Evolutionary conservation across 2,113 vertebrate species (phyloP).

Genomic region (Cryptomyrus ogoouensis): DNA sequence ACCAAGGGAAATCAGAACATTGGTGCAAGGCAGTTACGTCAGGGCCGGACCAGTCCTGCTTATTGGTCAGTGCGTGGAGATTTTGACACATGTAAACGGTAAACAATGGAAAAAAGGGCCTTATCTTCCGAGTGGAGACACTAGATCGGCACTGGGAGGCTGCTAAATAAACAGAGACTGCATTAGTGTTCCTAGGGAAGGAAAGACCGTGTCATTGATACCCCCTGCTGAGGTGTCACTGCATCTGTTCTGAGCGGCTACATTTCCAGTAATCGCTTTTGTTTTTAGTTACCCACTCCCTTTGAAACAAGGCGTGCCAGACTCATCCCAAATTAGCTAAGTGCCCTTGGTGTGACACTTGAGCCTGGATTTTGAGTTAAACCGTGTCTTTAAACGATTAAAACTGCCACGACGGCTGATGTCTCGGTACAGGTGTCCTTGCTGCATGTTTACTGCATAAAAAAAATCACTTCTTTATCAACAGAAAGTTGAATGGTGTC

Average conservation of each 20-base stretch:
- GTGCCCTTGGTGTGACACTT: not conserved
- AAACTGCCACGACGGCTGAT: not conserved
- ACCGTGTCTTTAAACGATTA: not conserved
- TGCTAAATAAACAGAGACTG: not conserved
- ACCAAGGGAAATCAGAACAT: not conserved
- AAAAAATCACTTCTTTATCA: not conserved
- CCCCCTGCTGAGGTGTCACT: not conserved
- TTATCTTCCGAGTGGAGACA: not conserved
- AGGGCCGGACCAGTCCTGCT: not conserved
- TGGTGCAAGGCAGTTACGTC: not conserved
- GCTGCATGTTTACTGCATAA: not conserved
- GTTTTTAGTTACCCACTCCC: not conserved
- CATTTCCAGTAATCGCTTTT: not conserved
- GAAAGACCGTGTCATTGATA: not conserved
- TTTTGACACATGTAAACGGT: not conserved
- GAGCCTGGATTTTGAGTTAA: not conserved
- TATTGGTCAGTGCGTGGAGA: not conserved
- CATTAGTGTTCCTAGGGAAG: not conserved
- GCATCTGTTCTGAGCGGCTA: not conserved
- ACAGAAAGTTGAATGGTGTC: not conserved
- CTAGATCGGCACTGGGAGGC: not conserved
- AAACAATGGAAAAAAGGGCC: not conserved
- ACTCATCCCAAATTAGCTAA: not conserved
- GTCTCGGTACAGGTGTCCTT: not conserved
- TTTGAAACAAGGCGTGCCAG: not conserved